These are phyloP conservation scores for Gymnocheta viridis DNA, from an alignment of 2,888 invertebrate genomes.

Conservation along the genomic window DNA sequence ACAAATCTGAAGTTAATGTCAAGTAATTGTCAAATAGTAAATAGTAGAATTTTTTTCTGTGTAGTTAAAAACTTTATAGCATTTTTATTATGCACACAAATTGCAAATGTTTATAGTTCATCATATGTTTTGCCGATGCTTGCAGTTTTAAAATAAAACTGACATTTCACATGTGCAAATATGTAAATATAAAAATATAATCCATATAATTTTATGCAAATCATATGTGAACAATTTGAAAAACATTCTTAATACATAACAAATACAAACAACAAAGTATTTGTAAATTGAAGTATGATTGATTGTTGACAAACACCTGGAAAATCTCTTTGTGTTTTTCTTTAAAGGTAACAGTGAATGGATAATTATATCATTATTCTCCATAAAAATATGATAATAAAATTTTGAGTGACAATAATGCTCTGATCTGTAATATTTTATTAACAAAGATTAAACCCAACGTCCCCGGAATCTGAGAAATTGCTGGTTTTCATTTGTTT, in stretches of 20 bases:
- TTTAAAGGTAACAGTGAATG: background rate
- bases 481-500: no score
- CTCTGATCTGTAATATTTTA: no score
- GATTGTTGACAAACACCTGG: background rate
- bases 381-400: background rate
- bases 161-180: conserved; percentile 12
- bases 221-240: conserved; percentile 8
- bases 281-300: background rate
- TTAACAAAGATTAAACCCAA: no score
- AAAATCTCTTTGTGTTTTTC: background rate
- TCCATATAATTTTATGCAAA: conserved; percentile 36
- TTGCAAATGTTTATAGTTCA: background rate
- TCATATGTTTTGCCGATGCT: background rate
- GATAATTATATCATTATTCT: background rate
- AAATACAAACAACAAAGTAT: background rate
- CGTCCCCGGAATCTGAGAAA: no score
- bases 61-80: background rate
- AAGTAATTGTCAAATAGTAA: no score
- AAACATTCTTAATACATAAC: background rate
- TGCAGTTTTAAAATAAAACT: background rate
- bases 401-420: background rate
- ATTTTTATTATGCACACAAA: background rate
- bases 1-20: no score
- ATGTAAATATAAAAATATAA: conserved; percentile 28
- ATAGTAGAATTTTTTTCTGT: background rate